Evolutionary conservation across 2,797 vertebrate species (phyloP), one percentile per base, ranked within the genome.

Genomic region (Acrossocheilus fasciatus): DNA sequence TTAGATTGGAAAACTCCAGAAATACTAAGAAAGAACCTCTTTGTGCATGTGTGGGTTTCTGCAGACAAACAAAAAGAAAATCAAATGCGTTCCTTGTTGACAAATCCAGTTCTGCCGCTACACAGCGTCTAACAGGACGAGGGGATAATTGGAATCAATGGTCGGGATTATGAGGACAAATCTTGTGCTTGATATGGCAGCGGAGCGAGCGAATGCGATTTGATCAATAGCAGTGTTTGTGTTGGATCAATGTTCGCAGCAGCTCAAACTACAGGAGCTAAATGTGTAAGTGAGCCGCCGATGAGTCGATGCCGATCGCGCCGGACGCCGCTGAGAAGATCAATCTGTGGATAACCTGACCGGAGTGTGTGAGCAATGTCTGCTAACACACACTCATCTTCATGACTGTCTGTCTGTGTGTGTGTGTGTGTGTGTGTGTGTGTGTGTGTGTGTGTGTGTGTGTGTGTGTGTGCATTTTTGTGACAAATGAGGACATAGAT

Each of bases 261-360:
- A 54, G 78, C 47, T 64, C 75, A 62, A 81, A 45, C 70, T 69
- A 52, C 87, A 85, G 70, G 62, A 88, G 73, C 41, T 81, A 50
- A 87, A 79, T 57, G 77, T 72, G 80, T 81, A 84, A 87, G 73
- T 45, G 82, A 84, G 69, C 52, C 23, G 36, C 76, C 82, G 73
- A 87, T 87, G 76, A 82, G 73, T 84, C 86, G 41, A 84, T 87
- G 54, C 39, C 59, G 83, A 88, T 87, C 80, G 66, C 76, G 12
- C 75, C 8, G 18, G 47, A 73, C 39, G 6, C 23, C 7, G 14
- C 64, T 17, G 74, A 54, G 30, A 54, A n/a, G 20, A 78, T 34
- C 18, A 3, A 50, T 30, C n/a, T 7, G 1, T 1, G 17, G 14
- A 50, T 30, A 45, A 54, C 74, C 18, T 14, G 43, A 50, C n/a